phyloP scores from a whole-genome alignment of 1,140 invertebrate species.

The Arctopsyche grandis region DNA sequence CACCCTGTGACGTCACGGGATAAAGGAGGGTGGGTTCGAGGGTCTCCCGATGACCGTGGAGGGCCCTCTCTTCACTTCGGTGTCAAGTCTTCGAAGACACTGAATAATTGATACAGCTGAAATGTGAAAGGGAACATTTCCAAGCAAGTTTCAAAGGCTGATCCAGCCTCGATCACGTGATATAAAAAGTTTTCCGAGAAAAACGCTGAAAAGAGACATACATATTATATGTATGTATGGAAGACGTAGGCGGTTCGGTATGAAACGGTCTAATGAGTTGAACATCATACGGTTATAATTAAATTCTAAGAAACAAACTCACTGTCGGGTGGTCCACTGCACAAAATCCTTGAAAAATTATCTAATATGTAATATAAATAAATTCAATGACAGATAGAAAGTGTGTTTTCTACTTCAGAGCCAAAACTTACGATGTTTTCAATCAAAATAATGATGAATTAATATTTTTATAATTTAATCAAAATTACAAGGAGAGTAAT shows the following conservation, averaged over 20 bases:
- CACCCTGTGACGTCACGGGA: conserved; percentile 25
- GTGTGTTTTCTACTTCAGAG: too few species aligned
- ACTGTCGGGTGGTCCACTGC: too few species aligned
- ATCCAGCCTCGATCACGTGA: not conserved
- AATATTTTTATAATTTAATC: too few species aligned
- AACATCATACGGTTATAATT: conserved; percentile 23
- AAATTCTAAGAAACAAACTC: not conserved
- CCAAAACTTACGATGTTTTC: too few species aligned
- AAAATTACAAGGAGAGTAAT: too few species aligned
- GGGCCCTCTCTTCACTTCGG: not conserved
- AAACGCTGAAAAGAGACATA: not conserved
- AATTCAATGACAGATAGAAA: too few species aligned
- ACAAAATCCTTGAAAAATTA: too few species aligned
- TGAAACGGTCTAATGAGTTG: not conserved
- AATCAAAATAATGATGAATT: too few species aligned
- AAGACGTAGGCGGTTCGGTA: not conserved
- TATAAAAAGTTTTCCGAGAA: not conserved
- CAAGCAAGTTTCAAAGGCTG: not conserved
- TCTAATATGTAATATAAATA: too few species aligned
- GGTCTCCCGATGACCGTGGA: conserved; percentile 12
- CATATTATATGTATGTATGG: not conserved
- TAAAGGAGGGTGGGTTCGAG: not conserved
- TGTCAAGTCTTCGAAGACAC: conserved; percentile 2
- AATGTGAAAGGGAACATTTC: not conserved
- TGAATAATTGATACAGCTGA: conserved; percentile 4